Evolutionary conservation across 2,797 vertebrate genomes (phyloP).

Genomic region (Hapalemur alaotrensis): DNA sequence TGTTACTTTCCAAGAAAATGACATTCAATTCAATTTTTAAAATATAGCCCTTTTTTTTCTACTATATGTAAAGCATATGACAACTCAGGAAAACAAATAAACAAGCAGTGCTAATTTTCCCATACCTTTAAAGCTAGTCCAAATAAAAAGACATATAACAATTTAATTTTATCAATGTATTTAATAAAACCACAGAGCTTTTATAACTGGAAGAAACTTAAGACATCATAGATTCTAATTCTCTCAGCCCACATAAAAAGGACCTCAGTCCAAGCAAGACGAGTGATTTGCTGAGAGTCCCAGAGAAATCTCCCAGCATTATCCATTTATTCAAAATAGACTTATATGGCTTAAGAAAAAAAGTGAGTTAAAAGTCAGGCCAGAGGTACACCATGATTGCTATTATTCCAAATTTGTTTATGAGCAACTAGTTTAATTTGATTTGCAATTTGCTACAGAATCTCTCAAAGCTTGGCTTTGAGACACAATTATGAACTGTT

Average conservation of each 20-base stretch:
- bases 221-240: neutral
- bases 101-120: neutral
- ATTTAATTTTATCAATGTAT: neutral
- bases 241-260: neutral
- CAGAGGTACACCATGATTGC: neutral
- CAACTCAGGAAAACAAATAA: constrained; percentile 7
- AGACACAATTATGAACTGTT: neutral
- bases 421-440: neutral
- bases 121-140: neutral
- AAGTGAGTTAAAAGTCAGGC: neutral
- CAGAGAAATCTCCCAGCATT: neutral
- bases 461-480: neutral
- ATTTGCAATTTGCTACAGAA: neutral
- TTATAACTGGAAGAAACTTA: constrained; percentile 11
- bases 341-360: neutral
- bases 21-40: neutral
- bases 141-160: neutral
- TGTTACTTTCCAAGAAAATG: constrained; percentile 41
- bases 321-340: neutral
- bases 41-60: neutral
- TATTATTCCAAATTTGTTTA: neutral
- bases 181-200: neutral
- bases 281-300: neutral
- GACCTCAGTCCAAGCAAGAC: neutral
- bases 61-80: neutral